Evolutionary conservation across 2,888 invertebrate species (phyloP), one percentile per base, ranked within the genome.

Genomic region (Stenodema calcarata): DNA sequence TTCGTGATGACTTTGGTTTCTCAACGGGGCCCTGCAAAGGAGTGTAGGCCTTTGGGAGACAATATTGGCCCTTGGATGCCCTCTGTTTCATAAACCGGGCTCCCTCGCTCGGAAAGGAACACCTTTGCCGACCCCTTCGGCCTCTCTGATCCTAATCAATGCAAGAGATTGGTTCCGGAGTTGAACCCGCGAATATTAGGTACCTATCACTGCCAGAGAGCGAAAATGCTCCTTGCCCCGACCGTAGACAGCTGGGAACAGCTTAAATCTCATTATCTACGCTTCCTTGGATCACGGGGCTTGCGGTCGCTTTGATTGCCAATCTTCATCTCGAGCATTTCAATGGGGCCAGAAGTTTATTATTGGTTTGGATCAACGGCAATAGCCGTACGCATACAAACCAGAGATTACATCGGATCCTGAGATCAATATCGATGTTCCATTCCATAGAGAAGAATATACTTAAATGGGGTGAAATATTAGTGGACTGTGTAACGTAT

Each of bases 1-100:
- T 44, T 78, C 78, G 42, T 78, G 44, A 78, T 42, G 78, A 78
- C 78, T 78, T 78, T 27, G 78, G 27, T 78, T 42, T 78, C 42
- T 18, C 35, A 42, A 35, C 35, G 16, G 35, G 75, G 18, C 11
- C 23, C 75, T 23, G 30, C 11, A 75, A 30, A n/a, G 75, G 62
- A 62, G 62, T 23, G 27, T 23, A 62, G 62, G 62, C 62, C 62
- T 62, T 23, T 47, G 14, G 23, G 18, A 62, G 62, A 62, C 62
- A 62, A 78, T 78, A 78, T 78, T 44, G 78, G 42, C 14, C 62
- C 62, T 62, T 62, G 62, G 62, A 62, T 62, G 62, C 62, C 62
- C 62, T 18, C 62, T 23, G 62, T 62, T 62, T 23, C 62, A 62
- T 23, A 62, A 12, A n/a, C n/a, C n/a, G n/a, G n/a, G n/a, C n/a